Conservation (phyloP, 2,113 vertebrate genomes). For the Ceuthmochares aereus region DNA sequence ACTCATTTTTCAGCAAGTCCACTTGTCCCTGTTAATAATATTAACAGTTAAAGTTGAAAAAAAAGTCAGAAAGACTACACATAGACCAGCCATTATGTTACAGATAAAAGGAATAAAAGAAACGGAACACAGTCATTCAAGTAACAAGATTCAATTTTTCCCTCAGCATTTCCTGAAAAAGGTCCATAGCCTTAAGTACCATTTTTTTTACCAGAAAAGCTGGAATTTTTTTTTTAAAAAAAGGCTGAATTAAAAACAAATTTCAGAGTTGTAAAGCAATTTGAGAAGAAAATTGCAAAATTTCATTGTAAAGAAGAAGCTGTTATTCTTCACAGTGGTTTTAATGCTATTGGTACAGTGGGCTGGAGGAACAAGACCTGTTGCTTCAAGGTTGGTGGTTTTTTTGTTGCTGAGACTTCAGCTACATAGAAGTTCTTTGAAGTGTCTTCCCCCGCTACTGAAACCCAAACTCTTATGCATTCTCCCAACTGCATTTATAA, state of each 20-base stretch:
- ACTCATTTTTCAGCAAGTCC: neutral
- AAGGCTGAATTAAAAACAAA: neutral
- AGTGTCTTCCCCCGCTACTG: neutral
- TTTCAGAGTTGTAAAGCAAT: neutral
- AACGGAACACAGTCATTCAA: neutral
- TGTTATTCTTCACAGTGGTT: neutral
- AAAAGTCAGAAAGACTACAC: neutral
- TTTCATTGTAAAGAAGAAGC: no score
- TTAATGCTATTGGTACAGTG: neutral
- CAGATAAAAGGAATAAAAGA: neutral
- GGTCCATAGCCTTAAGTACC: neutral
- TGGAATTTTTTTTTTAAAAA: neutral
- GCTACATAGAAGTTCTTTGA: neutral
- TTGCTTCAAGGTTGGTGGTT: neutral
- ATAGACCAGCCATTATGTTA: neutral
- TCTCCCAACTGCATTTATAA: neutral
- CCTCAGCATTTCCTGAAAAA: neutral
- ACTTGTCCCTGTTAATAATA: neutral
- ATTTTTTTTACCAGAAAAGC: neutral
- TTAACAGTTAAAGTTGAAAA: neutral
- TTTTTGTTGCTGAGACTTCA: neutral
- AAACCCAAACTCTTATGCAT: neutral
- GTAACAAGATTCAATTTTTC: neutral
- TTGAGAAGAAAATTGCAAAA: no score
- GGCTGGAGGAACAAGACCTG: neutral